Conservation (phyloP, 2,797 vertebrate species). For the Trachops cirrhosus region DNA sequence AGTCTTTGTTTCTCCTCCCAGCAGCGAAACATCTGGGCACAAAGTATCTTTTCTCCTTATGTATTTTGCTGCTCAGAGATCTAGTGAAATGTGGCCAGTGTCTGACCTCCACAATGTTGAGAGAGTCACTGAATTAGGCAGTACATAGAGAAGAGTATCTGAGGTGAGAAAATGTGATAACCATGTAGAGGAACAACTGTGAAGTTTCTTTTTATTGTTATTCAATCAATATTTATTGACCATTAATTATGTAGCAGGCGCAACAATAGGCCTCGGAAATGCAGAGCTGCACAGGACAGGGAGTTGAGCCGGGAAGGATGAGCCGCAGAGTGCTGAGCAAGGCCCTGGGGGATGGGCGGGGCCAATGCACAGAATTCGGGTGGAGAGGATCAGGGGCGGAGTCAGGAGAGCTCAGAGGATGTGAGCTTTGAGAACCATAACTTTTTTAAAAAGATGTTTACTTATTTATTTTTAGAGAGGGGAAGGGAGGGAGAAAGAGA, state of each 20-base stretch:
- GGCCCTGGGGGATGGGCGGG: background rate
- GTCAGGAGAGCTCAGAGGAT: background rate
- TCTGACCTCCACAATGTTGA: background rate
- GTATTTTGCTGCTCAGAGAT: background rate
- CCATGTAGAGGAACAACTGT: background rate
- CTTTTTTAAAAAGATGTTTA: background rate
- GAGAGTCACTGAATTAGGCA: background rate
- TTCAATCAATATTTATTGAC: background rate
- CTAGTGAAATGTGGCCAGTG: background rate
- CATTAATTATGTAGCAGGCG: background rate
- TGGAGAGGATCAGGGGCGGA: background rate
- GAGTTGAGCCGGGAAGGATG: background rate
- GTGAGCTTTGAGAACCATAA: background rate
- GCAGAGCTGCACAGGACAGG: background rate
- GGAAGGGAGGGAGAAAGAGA: too few species aligned
- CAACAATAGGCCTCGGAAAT: background rate
- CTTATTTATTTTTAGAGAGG: too few species aligned
- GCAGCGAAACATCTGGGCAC: background rate
- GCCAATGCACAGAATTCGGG: background rate
- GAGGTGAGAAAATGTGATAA: background rate
- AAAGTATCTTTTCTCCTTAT: background rate
- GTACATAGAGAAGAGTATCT: background rate
- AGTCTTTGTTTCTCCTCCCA: background rate
- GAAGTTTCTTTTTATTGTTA: background rate
- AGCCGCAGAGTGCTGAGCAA: rapidly evolving